Evolutionary conservation across 2,797 vertebrate species (phyloP), one percentile per base, ranked within the genome.

Genomic region (Neosilurus mollespiculum): DNA sequence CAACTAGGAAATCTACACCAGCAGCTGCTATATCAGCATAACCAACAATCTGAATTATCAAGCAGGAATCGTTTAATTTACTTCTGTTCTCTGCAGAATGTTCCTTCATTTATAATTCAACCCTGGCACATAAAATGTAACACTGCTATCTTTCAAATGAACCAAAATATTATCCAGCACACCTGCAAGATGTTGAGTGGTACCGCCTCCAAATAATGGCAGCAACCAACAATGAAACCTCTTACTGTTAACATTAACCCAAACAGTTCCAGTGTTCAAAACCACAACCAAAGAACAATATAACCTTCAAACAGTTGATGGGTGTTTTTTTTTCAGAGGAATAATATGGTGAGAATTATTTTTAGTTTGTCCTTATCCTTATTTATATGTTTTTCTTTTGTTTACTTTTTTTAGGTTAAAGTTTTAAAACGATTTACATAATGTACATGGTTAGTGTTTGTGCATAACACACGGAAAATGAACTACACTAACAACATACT

Each of bases 131-230:
- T 34, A 62, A 76, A 58, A 26, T 34, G 22, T 22, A 37, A 80
- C 59, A 66, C 18, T 59, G 34, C 81, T 81, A 91, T 92, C 89
- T 81, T 66, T 18, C 58, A 20, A 34, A 73, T 30, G 66, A 90
- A 90, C 88, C 89, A 6, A 91, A 91, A 92, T 88, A 93, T 69
- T 81, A 89, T 87, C 85, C 85, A n/a, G 84, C 87, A 90, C 91
- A 93, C 91, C 92, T 93, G 93, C 89, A 81, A 79, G 77, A 43
- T 79, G 87, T 80, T 62, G 79, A 86, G 83, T 76, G 71, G 72
- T 81, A 80, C 16, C 84, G 89, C 90, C 89, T 89, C 81, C 26
- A 71, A 73, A 89, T 88, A 89, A 82, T 12, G 30, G 22, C 49
- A 80, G 43, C 59, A 83, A 83, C 80, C 82, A 88, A 87, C 83